Conservation (phyloP, 1,140 invertebrate species). For the Drosophila sp. region DNA sequence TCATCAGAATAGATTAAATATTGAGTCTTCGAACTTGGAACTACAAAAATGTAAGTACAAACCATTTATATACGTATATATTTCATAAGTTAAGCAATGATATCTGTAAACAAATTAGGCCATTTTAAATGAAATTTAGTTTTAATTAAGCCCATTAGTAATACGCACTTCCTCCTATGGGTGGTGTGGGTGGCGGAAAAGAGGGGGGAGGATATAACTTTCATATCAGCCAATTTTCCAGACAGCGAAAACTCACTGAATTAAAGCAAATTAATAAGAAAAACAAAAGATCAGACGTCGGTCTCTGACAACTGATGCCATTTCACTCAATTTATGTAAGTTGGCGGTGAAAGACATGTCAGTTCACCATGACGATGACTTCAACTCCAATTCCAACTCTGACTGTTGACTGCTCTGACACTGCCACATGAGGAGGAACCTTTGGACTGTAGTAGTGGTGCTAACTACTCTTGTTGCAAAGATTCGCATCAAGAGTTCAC, state of each 20-base stretch:
- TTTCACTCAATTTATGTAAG: constrained; percentile 66
- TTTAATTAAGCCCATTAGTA: constrained; percentile 56
- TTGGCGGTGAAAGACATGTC: constrained; percentile 40
- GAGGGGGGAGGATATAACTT: constrained; percentile 14
- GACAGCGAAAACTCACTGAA: constrained; percentile 62
- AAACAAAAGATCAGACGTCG: constrained; percentile 35
- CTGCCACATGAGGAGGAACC: constrained; percentile 10
- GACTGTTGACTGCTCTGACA: constrained; percentile 24
- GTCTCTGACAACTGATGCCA: constrained; percentile 30
- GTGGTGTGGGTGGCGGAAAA: background rate
- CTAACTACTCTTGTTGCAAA: constrained; percentile 49
- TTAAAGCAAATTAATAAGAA: constrained; percentile 75
- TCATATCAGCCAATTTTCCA: constrained; percentile 65
- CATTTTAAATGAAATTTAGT: constrained; percentile 40
- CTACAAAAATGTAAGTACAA: background rate
- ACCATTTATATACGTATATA: background rate
- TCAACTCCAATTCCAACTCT: constrained; percentile 25
- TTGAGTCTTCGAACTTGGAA: background rate
- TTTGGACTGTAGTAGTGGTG: constrained; percentile 23
- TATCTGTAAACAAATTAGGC: constrained; percentile 31
- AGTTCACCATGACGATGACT: constrained; percentile 48
- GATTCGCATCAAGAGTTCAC: constrained; percentile 33
- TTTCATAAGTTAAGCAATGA: background rate
- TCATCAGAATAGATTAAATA: constrained; percentile 7
- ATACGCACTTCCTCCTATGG: constrained; percentile 35